phyloP scores from a whole-genome alignment of 2,888 invertebrate genomes.

The Balanococcus diminutus region DNA sequence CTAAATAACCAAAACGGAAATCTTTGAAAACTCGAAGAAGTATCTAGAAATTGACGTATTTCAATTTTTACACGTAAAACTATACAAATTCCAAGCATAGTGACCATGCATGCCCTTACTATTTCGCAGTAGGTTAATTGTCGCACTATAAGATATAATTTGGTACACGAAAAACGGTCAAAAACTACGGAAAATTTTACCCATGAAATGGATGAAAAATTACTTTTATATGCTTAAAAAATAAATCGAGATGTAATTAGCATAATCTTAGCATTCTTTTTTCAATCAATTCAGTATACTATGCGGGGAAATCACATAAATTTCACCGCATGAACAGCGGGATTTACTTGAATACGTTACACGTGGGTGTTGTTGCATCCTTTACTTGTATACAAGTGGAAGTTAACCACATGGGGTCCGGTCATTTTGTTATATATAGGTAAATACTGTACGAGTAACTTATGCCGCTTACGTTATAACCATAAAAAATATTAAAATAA shows the following conservation, averaged over 20 bases:
- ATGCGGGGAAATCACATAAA: slow-evolving; percentile 7
- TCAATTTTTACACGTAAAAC: not conserved
- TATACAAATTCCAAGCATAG: not conserved
- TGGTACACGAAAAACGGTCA: no score
- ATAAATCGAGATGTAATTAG: not conserved
- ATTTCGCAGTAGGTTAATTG: no score
- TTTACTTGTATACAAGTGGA: not conserved
- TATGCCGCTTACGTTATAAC: not conserved
- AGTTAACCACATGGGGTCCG: not conserved
- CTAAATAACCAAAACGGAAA: no score
- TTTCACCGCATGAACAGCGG: not conserved
- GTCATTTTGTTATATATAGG: not conserved
- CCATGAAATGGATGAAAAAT: no score
- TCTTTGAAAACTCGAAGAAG: no score
- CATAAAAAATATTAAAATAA: not conserved
- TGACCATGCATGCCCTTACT: no score
- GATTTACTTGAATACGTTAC: not conserved
- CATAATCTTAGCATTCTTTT: not conserved
- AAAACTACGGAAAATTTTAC: not conserved
- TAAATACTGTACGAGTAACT: not conserved
- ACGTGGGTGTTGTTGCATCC: not conserved
- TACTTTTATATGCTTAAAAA: not conserved
- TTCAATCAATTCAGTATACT: not conserved
- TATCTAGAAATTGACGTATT: no score
- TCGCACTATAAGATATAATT: no score